phyloP scores from a whole-genome alignment of 1,140 invertebrate genomes.

The Araneus ventricosus region DNA sequence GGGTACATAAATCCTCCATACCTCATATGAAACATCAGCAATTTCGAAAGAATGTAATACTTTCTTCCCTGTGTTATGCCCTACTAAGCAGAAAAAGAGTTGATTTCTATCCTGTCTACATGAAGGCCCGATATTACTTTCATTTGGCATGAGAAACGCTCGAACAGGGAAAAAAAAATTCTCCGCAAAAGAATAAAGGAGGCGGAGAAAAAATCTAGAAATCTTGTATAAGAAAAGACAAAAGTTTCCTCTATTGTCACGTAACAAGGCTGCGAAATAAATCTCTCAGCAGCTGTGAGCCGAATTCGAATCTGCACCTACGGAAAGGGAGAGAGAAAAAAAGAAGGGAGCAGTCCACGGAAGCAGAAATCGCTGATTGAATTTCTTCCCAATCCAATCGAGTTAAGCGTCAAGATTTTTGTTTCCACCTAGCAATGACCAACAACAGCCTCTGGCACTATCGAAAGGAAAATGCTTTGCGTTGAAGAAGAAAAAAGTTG shows the following conservation, averaged over 20 bases:
- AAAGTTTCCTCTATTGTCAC: slow-evolving; percentile 59
- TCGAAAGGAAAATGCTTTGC: slow-evolving; percentile 10
- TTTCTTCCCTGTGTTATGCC: background rate
- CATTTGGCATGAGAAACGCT: slow-evolving; percentile 34
- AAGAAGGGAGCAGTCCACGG: slow-evolving; percentile 13
- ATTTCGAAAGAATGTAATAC: slow-evolving; percentile 41
- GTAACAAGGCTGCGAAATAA: slow-evolving; percentile 53
- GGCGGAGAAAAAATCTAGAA: slow-evolving; percentile 4
- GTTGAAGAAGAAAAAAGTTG: background rate
- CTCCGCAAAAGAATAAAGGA: slow-evolving; percentile 14
- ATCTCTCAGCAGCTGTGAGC: slow-evolving; percentile 49
- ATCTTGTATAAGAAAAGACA: slow-evolving; percentile 40
- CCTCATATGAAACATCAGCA: slow-evolving; percentile 14
- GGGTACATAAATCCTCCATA: slow-evolving; percentile 27
- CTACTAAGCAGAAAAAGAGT: slow-evolving; percentile 14
- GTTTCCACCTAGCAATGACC: slow-evolving; percentile 51
- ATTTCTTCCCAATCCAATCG: slow-evolving; percentile 62
- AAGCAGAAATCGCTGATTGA: slow-evolving; percentile 66
- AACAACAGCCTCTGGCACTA: slow-evolving; percentile 41
- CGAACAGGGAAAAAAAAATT: background rate
- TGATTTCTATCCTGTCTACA: slow-evolving; percentile 22
- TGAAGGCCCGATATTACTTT: slow-evolving; percentile 53
- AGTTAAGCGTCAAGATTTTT: slow-evolving; percentile 64
- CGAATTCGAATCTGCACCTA: slow-evolving; percentile 59
- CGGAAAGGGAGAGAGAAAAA: background rate